Evolutionary conservation across 1,140 invertebrate genomes (phyloP).

Genomic region (Ditylenchus dipsaci): DNA sequence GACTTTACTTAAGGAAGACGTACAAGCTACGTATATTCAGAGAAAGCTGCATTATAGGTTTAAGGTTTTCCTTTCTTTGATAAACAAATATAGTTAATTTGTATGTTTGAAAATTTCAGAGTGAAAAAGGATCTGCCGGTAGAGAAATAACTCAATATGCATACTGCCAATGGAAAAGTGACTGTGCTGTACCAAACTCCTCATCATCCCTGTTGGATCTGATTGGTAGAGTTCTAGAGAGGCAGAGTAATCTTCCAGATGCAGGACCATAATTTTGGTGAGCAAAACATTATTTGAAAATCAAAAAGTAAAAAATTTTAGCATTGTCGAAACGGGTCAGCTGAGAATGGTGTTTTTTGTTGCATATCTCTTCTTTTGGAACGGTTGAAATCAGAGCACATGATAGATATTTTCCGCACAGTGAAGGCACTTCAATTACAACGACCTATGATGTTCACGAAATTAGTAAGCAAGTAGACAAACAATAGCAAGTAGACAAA

Average conservation of each 20-base stretch:
- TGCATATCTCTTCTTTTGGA: slow-evolving; percentile 60
- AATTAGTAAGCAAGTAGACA: slow-evolving; percentile 19
- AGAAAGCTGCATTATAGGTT: slow-evolving; percentile 46
- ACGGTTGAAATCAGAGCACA: slow-evolving; percentile 60
- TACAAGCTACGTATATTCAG: slow-evolving; percentile 25
- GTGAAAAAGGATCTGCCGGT: slow-evolving; percentile 24
- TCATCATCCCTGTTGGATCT: slow-evolving; percentile 40
- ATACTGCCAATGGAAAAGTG: slow-evolving; percentile 35
- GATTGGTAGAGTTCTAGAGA: slow-evolving; percentile 48
- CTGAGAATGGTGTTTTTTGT: slow-evolving; percentile 60
- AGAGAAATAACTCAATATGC: slow-evolving; percentile 43
- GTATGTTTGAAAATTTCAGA: slow-evolving; percentile 8
- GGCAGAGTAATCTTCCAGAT: slow-evolving; percentile 38
- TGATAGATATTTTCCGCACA: slow-evolving; percentile 61
- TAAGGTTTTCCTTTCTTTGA: slow-evolving; percentile 23
- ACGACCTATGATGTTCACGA: slow-evolving; percentile 30
- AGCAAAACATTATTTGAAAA: not conserved
- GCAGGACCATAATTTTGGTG: slow-evolving; percentile 6
- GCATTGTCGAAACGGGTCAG: slow-evolving; percentile 60
- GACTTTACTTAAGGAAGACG: slow-evolving; percentile 26
- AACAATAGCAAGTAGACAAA: not conserved
- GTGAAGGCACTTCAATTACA: slow-evolving; percentile 57
- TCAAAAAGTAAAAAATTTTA: not conserved
- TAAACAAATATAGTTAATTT: not conserved
- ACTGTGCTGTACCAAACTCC: slow-evolving; percentile 27